Base-by-base conservation (phyloP, 1,140 invertebrate genomes). In the Papilio machaon region DNA sequence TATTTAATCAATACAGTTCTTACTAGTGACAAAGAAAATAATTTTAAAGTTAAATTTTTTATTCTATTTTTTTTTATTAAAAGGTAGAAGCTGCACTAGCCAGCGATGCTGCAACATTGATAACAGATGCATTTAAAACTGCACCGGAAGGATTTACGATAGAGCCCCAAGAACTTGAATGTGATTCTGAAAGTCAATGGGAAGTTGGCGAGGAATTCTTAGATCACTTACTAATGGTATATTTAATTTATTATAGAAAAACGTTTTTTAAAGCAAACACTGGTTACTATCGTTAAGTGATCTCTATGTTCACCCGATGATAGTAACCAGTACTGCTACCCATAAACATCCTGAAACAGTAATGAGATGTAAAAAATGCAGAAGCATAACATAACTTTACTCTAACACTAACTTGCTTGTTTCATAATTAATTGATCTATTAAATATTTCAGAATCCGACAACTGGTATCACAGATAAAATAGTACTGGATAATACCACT, bases 401-500 rank as follows among this genome's bases (percentile, higher is more conserved):
- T 49, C 47, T 11, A 47, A 47, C 47, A 49, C 47, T 49, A 49
- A 49, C 10, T 11, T 47, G 49, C 17, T 52, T 52, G 49, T 52
- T 17, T 52, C 15, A 13, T 52, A 52, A 52, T 52, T 17, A 52
- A 7, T 15, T 17, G 13, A 52, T 17, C 2, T 52, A 1, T 52
- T 17, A 52, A 15, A 38, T 83, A 58, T 86, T 87, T 87, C 85
- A 94, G 95, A 96, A 87, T 92, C 96, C 86, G 85, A 95, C 88
- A 95, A 95, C 75, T 81, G 97, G 87, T 95, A 96, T 82, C 95
- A 96, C 94, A 85, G 83, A 95, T 95, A 82, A 95, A 95, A 84
- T 94, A 49, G 81, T 76, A 47, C 64, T 94, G 23, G 86, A 92
- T 35, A 90, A 91, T 64, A 90, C 91, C 77, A 94, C 95, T 19